Conservation (phyloP, 2,797 vertebrate species). For the Crocidura indochinensis region DNA sequence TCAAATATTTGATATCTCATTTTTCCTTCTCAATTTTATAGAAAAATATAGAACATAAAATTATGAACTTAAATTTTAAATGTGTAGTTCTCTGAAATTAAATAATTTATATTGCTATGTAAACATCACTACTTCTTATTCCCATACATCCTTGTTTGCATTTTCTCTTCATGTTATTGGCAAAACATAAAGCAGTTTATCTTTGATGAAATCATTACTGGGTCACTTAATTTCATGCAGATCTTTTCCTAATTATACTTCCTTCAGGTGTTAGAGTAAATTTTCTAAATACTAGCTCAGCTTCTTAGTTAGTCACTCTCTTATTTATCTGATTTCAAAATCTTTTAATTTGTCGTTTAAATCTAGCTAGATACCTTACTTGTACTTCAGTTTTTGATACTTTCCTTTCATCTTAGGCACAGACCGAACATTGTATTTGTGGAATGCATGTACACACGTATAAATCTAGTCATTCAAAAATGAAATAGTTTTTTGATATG, state of each 20-base stretch:
- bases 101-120: background rate
- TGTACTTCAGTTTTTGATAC: background rate
- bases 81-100: background rate
- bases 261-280: background rate
- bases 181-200: conserved; percentile 9
- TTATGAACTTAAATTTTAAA: background rate
- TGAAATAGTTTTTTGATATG: background rate
- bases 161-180: background rate
- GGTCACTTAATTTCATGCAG: conserved; percentile 48
- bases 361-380: background rate
- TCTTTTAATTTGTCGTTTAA: background rate
- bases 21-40: background rate
- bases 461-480: background rate
- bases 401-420: background rate
- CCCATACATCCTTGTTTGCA: background rate
- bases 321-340: background rate
- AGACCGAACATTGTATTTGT: background rate
- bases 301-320: background rate
- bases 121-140: background rate
- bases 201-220: conserved; percentile 26
- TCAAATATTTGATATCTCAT: background rate
- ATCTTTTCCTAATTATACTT: background rate
- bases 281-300: background rate
- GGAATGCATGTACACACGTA: background rate
- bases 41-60: background rate